A percentile compares a stretch with the other conserved stretches of the same genome.
Evolutionary conservation across 1,140 invertebrate species (phyloP).

Genomic region (Steinernema khuongi): DNA sequence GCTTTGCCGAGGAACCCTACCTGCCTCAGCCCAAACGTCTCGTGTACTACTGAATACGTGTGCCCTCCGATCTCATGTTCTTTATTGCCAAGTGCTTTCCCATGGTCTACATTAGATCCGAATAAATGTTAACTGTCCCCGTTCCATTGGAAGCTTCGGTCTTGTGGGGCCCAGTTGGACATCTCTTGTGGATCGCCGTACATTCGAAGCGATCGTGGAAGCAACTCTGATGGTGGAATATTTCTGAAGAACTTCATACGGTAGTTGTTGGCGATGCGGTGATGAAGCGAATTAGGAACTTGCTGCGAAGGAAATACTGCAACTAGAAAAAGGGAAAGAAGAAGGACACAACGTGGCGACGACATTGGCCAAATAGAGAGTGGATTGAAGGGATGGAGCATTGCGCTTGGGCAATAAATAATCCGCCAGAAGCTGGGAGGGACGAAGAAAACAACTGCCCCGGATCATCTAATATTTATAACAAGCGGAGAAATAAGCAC

Average conservation of each 20-base stretch:
- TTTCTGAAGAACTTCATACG: background rate
- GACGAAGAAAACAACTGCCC: too few species aligned
- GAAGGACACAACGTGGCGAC: too few species aligned
- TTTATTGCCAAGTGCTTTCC: background rate
- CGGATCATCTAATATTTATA: too few species aligned
- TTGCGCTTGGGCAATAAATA: too few species aligned
- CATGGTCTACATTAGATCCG: slow-evolving; percentile 8
- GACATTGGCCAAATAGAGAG: too few species aligned
- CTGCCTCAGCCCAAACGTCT: background rate
- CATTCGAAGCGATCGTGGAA: background rate
- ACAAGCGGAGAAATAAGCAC: too few species aligned
- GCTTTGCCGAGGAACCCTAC: slow-evolving; percentile 10
- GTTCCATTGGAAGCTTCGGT: too few species aligned
- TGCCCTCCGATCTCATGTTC: background rate
- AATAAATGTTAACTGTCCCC: background rate
- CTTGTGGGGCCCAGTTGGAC: too few species aligned
- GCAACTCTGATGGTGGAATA: background rate
- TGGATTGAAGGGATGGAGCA: too few species aligned
- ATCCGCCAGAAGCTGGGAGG: too few species aligned
- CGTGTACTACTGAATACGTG: background rate
- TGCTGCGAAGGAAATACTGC: background rate
- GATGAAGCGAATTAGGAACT: background rate
- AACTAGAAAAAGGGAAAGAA: too few species aligned
- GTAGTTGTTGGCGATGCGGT: background rate
- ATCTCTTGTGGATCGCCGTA: background rate